Conservation (phyloP, 2,888 invertebrate genomes). For the Lymantria monacha region DNA sequence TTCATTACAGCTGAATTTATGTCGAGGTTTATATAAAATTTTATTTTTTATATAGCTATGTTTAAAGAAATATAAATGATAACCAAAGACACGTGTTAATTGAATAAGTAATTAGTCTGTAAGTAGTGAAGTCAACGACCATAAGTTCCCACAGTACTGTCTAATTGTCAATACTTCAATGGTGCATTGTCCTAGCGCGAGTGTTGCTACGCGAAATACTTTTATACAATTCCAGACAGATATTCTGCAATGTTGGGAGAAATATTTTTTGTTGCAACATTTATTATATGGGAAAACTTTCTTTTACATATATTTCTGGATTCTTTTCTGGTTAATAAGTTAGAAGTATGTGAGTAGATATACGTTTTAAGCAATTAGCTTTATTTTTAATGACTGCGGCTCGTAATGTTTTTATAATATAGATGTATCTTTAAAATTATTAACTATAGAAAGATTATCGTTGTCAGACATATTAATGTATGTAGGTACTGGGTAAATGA, state of each 20-base stretch:
- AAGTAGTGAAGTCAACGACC: constrained; percentile 27
- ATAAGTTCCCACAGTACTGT: constrained; percentile 26
- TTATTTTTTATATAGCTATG: too few species aligned
- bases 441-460: too few species aligned
- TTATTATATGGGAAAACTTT: constrained; percentile 7
- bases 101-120: background rate
- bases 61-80: too few species aligned
- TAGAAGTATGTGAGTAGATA: background rate
- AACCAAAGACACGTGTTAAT: background rate
- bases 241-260: constrained; percentile 6
- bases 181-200: constrained; percentile 19
- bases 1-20: too few species aligned
- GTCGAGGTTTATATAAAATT: too few species aligned
- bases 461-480: too few species aligned
- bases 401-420: too few species aligned
- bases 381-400: too few species aligned
- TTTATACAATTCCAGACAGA: constrained; percentile 3
- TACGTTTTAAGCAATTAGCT: too few species aligned
- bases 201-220: constrained; percentile 20
- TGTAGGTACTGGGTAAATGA: too few species aligned
- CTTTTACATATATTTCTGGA: constrained; percentile 1
- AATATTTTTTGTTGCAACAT: constrained; percentile 4
- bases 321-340: background rate
- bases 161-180: constrained; percentile 26
- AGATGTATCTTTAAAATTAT: too few species aligned